These are phyloP conservation scores for Mesaphorura yosii DNA, from an alignment of 1,140 invertebrate species.

Conservation along the genomic window DNA sequence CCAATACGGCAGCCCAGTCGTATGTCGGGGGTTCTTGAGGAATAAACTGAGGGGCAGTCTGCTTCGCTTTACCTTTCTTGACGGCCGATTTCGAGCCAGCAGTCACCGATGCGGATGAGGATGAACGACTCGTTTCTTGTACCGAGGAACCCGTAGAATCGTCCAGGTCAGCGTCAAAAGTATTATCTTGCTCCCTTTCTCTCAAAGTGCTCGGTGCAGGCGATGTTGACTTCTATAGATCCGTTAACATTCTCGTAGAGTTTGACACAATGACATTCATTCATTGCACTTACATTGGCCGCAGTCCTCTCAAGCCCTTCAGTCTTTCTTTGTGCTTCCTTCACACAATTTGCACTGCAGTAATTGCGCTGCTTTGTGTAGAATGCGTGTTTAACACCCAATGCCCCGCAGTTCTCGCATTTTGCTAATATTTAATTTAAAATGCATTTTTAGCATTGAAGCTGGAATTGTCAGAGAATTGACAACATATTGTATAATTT, in stretches of 20 bases:
- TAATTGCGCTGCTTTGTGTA: conserved; percentile 71
- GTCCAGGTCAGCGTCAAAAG: background rate
- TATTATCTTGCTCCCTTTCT: background rate
- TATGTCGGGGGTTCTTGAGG: conserved; percentile 45
- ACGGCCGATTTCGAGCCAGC: background rate
- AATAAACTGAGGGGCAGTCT: background rate
- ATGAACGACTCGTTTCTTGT: conserved; percentile 6
- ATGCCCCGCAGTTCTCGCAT: conserved; percentile 76
- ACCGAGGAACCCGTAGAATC: conserved; percentile 3
- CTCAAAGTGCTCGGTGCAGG: background rate
- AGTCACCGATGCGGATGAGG: conserved; percentile 9
- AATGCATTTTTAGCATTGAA: too few relatives aligned
- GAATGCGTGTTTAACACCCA: conserved; percentile 79
- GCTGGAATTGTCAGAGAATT: too few relatives aligned
- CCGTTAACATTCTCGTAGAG: background rate
- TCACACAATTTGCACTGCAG: conserved; percentile 62
- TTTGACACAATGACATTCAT: background rate
- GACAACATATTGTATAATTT: too few relatives aligned
- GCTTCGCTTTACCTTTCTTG: conserved; percentile 9
- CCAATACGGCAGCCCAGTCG: conserved; percentile 69
- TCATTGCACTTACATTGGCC: background rate
- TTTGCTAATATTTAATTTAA: too few relatives aligned
- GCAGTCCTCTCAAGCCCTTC: conserved; percentile 23
- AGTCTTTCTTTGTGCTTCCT: conserved; percentile 34
- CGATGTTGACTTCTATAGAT: background rate